These are phyloP conservation scores for Candidula unifasciata DNA, from an alignment of 2,888 invertebrate genomes.

Conservation along the genomic window DNA sequence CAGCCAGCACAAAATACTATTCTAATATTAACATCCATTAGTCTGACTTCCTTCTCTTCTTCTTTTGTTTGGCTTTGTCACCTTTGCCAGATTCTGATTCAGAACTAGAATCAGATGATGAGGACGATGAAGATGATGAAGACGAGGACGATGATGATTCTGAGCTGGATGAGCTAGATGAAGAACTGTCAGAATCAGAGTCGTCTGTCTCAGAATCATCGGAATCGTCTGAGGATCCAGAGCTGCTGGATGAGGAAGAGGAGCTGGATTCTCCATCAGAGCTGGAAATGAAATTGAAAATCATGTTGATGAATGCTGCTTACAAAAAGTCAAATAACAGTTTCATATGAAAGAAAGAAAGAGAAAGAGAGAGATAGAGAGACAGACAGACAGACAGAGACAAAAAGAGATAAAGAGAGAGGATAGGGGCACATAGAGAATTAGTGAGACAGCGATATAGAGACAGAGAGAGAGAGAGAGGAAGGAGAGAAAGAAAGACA, in stretches of 20 bases:
- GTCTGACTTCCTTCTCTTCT: slow-evolving; percentile 17
- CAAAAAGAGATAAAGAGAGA: too few relatives aligned
- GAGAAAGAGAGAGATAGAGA: too few relatives aligned
- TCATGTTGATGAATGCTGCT: background rate
- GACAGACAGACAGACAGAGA: too few relatives aligned
- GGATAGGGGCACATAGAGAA: too few relatives aligned
- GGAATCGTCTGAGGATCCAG: slow-evolving; percentile 32
- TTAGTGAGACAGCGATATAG: too few relatives aligned
- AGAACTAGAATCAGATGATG: slow-evolving; percentile 53
- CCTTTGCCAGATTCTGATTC: slow-evolving; percentile 44
- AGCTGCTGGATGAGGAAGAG: slow-evolving; percentile 43
- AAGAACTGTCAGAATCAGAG: slow-evolving; percentile 47
- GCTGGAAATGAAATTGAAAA: slow-evolving; percentile 37
- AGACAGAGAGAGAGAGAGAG: too few relatives aligned
- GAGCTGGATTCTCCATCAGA: slow-evolving; percentile 58
- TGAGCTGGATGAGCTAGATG: slow-evolving; percentile 51
- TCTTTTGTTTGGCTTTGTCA: slow-evolving; percentile 23
- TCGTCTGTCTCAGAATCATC: slow-evolving; percentile 52
- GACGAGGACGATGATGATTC: slow-evolving; percentile 47
- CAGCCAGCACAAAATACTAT: background rate
- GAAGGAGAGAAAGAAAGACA: too few relatives aligned
- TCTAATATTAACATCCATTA: background rate
- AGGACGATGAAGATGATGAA: slow-evolving; percentile 48
- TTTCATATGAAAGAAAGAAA: too few relatives aligned
- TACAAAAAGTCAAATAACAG: background rate